Conservation (phyloP, 1,140 invertebrate genomes). For the Cephus cinctus region DNA sequence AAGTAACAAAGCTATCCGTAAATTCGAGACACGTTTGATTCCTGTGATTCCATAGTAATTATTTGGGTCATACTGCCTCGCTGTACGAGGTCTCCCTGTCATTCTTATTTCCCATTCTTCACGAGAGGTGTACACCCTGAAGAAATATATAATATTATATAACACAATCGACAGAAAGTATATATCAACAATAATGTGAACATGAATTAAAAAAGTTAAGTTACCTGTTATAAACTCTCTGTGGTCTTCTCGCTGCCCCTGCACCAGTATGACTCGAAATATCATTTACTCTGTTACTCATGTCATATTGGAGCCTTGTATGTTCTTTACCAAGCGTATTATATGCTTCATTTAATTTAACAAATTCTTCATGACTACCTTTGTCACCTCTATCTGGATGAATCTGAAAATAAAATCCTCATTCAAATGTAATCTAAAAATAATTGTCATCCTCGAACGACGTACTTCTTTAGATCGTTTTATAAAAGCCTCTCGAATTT, state of each 20-base stretch:
- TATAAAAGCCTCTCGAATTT: constrained; percentile 41
- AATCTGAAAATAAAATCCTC: constrained; percentile 33
- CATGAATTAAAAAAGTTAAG: too few relatives aligned
- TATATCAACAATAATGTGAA: too few relatives aligned
- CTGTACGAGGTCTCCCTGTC: too few relatives aligned
- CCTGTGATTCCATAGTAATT: constrained; percentile 63
- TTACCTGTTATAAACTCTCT: too few relatives aligned
- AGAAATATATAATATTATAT: too few relatives aligned
- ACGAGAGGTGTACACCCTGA: constrained; percentile 22
- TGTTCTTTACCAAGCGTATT: constrained; percentile 47
- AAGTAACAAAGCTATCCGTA: constrained; percentile 56
- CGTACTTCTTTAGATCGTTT: constrained; percentile 45
- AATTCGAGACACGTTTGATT: constrained; percentile 58
- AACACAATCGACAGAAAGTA: too few relatives aligned
- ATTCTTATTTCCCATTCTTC: too few relatives aligned
- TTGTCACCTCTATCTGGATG: constrained; percentile 54
- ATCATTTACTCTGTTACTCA: not conserved
- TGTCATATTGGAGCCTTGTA: constrained; percentile 26
- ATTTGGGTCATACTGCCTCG: constrained; percentile 1
- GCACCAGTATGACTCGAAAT: too few relatives aligned
- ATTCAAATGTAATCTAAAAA: constrained; percentile 1
- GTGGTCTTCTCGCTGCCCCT: too few relatives aligned
- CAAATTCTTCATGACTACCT: constrained; percentile 51
- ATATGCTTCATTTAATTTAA: constrained; percentile 58
- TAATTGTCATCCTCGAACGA: constrained; percentile 11